A percentile compares a stretch with the other conserved stretches of the same genome.
Evolutionary conservation across 2,113 vertebrate species (phyloP).

Genomic region (Pyrgilauda ruficollis): DNA sequence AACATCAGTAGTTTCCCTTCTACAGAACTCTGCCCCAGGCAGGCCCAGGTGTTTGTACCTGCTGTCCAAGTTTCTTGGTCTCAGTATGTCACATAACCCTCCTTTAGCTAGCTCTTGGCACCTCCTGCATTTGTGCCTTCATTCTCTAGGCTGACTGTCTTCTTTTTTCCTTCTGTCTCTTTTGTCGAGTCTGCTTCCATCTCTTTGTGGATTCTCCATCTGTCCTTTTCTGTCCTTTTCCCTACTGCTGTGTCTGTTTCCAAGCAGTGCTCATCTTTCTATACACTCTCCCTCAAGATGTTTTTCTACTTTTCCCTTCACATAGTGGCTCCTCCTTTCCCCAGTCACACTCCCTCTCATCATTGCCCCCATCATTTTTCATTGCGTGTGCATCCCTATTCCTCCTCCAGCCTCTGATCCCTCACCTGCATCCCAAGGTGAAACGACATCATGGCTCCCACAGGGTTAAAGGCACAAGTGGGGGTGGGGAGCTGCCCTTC

Average conservation of each 20-base stretch:
- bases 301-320: neutral
- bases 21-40: neutral
- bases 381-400: neutral
- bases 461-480: neutral
- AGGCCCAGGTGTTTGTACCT: neutral
- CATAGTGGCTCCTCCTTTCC: neutral
- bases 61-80: neutral
- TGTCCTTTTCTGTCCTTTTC: neutral
- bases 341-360: neutral
- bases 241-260: neutral
- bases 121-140: neutral
- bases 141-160: neutral
- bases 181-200: neutral
- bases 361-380: neutral
- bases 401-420: neutral
- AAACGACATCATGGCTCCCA: neutral
- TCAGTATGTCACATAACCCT: neutral
- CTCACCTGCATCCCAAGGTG: neutral
- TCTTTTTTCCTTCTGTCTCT: neutral
- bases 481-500: neutral
- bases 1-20: neutral
- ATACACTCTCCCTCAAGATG: fast-evolving
- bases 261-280: neutral
- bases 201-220: neutral
- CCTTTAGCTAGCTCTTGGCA: neutral